These are phyloP conservation scores for Berghia stephanieae DNA, from an alignment of 1,140 invertebrate genomes.

Conservation along the genomic window DNA sequence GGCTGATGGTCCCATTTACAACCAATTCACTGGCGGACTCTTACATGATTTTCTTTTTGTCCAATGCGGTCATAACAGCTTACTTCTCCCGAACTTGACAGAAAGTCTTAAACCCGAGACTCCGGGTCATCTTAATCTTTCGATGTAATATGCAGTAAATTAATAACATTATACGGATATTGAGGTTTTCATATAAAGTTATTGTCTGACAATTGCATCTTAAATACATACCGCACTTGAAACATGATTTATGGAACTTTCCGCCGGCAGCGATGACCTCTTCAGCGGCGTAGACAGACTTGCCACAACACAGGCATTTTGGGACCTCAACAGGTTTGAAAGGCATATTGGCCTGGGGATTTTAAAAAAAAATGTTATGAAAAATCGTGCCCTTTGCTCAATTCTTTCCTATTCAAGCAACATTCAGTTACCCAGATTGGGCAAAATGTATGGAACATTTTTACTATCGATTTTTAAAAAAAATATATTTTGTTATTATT, in stretches of 20 bases:
- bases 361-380: neutral
- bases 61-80: too few relatives aligned
- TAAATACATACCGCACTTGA: conserved; percentile 92
- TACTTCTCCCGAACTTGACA: too few relatives aligned
- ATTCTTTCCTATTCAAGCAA: neutral
- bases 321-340: conserved; percentile 92
- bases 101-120: too few relatives aligned
- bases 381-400: neutral
- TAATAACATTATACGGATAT: too few relatives aligned
- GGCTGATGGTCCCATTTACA: too few relatives aligned
- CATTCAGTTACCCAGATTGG: neutral
- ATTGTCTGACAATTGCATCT: neutral
- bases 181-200: too few relatives aligned
- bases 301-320: conserved; percentile 98
- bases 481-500: too few relatives aligned
- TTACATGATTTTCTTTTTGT: too few relatives aligned
- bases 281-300: conserved; percentile 98
- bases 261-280: conserved; percentile 95
- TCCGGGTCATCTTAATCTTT: too few relatives aligned
- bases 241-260: conserved; percentile 99
- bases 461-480: neutral
- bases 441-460: neutral
- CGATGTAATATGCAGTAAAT: too few relatives aligned
- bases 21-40: too few relatives aligned
- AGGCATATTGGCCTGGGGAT: conserved; percentile 76